Conservation (phyloP, 2,888 invertebrate genomes). For the Clanis bilineata region DNA sequence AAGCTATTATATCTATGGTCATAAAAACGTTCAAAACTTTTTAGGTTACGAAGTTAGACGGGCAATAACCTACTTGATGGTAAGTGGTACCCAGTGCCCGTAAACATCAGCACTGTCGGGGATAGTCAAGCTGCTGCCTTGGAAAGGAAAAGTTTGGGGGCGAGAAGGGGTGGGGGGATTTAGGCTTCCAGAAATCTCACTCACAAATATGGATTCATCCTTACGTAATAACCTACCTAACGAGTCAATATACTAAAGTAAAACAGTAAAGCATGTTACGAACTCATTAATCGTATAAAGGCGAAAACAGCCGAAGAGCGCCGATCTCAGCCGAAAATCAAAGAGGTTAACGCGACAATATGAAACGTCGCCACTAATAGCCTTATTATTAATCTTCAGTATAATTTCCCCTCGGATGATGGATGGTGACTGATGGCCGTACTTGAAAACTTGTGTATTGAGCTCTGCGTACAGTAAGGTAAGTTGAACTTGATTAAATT, state of each 20-base stretch:
- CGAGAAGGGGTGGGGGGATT: no score
- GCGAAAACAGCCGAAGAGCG: background rate
- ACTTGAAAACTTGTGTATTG: conserved; percentile 40
- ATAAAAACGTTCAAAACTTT: no score
- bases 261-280: background rate
- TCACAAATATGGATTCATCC: no score
- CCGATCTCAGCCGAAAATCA: conserved; percentile 7
- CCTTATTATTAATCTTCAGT: conserved; percentile 63
- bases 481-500: background rate
- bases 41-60: no score
- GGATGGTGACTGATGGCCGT: conserved; percentile 59
- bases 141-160: no score
- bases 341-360: conserved; percentile 31
- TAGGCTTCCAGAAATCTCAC: no score
- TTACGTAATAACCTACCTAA: no score
- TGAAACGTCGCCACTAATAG: conserved; percentile 49
- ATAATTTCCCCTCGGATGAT: conserved; percentile 68
- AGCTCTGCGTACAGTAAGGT: conserved; percentile 27
- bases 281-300: background rate
- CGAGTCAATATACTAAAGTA: conserved; percentile 1
- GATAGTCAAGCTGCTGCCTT: no score
- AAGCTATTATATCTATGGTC: no score
- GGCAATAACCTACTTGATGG: no score
- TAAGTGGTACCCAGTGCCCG: no score
- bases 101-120: no score